Evolutionary conservation across 2,888 invertebrate species (phyloP), one percentile per base, ranked within the genome.

Genomic region (Incurvaria masculella): DNA sequence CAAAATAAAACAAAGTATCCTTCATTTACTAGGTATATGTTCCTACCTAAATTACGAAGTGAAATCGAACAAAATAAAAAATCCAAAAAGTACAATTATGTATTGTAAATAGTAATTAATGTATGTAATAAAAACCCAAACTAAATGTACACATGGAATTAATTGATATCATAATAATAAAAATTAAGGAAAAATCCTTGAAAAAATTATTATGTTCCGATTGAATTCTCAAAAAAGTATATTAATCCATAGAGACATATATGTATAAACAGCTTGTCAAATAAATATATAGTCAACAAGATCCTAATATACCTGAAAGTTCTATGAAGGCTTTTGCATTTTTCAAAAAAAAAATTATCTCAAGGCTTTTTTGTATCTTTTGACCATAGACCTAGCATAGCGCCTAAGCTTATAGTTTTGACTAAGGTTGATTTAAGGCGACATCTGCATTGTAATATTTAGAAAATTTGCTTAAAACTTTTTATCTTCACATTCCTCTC

Each of bases 31-130:
- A 21, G 40, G 19, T 44, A n/a, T n/a, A 71, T 69, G 66, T 66
- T n/a, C n/a, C n/a, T n/a, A n/a, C n/a, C n/a, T n/a, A n/a, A n/a
- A n/a, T n/a, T n/a, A n/a, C n/a, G n/a, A n/a, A n/a, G n/a, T n/a
- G n/a, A n/a, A n/a, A n/a, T n/a, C n/a, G n/a, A n/a, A n/a, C n/a
- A n/a, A n/a, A n/a, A 68, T 71, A 70, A 70, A 72, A 66, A 71
- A 70, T 69, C 69, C 68, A 67, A 62, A 69, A 69, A 50, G 69
- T 66, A 69, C 59, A 52, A 53, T 20, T 51, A 48, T 48, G 49
- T 50, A 49, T 49, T 49, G 33, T 48, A 49, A 50, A 52, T 51
- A 51, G 53, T 53, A 51, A 51, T 53, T 42, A 45, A 51, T 52
- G 53, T 42, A 49, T 47, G 50, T 47, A 54, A 27, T 41, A 49